Evolutionary conservation across 1,140 invertebrate species (phyloP).

Genomic region (Nymphalis io): DNA sequence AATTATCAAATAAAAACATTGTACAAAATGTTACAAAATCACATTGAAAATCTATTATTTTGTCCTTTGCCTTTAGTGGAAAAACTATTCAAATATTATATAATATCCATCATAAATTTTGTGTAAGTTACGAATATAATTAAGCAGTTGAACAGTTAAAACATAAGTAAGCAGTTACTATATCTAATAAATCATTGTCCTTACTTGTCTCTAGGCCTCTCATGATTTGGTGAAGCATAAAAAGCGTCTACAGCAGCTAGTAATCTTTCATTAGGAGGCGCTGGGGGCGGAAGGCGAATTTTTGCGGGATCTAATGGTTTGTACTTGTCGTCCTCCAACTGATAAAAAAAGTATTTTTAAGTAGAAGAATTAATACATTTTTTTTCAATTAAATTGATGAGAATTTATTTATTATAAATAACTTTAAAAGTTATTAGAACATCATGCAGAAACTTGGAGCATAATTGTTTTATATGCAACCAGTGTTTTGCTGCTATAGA

Average conservation of each 20-base stretch:
- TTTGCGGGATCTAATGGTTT: conserved; percentile 93
- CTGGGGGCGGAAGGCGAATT: conserved; percentile 95
- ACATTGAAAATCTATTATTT: not conserved
- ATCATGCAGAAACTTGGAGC: too few species aligned
- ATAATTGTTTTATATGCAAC: too few species aligned
- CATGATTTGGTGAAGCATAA: conserved; percentile 95
- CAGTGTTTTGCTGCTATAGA: too few species aligned
- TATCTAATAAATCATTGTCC: conserved; percentile 34
- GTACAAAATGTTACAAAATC: too few species aligned
- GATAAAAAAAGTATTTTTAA: conserved; percentile 44
- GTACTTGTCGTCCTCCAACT: conserved; percentile 95
- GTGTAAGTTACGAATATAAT: too few species aligned
- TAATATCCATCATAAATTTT: not conserved
- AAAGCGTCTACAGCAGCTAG: conserved; percentile 97
- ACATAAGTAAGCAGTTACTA: not conserved
- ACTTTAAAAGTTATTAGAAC: too few species aligned
- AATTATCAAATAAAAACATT: too few species aligned
- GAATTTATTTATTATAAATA: too few species aligned
- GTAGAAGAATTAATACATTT: conserved; percentile 1
- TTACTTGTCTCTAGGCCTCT: conserved; percentile 95
- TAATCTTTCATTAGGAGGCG: conserved; percentile 94
- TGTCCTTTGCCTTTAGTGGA: not conserved
- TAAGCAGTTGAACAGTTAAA: too few species aligned
- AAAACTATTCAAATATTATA: not conserved
- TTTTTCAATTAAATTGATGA: too few species aligned